Percentiles rank a stretch among this genome's conserved stretches.
Conservation (phyloP, 2,797 vertebrate species). For the Crotalus adamanteus region DNA sequence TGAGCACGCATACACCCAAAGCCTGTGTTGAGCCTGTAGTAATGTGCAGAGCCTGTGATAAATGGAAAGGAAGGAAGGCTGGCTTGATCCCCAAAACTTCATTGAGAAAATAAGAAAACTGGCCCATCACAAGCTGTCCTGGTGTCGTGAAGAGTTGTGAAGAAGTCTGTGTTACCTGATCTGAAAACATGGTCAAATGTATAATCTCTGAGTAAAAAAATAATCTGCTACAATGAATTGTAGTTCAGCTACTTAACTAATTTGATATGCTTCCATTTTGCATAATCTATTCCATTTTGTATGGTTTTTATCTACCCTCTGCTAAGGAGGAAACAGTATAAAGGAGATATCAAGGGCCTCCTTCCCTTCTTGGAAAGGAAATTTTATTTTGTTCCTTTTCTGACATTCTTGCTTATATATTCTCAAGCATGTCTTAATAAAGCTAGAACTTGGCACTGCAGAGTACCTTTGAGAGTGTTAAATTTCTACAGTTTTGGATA, state of each 20-base stretch:
- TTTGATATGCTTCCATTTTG: not conserved
- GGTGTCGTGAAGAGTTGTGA: not conserved
- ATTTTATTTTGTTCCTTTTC: not conserved
- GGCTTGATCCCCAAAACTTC: not conserved
- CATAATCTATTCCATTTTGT: not conserved
- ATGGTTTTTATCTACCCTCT: not conserved
- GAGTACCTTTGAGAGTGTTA: not conserved
- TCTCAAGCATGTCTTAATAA: not conserved
- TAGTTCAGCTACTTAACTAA: not conserved
- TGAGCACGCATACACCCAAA: not conserved
- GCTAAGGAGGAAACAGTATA: not conserved
- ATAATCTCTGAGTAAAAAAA: not conserved
- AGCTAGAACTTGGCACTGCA: not conserved
- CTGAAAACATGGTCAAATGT: not conserved
- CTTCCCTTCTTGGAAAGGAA: no score
- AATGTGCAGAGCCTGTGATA: not conserved
- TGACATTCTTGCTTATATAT: not conserved
- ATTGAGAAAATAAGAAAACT: not conserved
- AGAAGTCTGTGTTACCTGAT: not conserved
- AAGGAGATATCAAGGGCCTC: not conserved
- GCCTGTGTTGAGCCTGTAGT: not conserved
- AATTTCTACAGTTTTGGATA: not conserved
- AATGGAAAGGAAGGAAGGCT: not conserved
- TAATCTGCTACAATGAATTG: not conserved
- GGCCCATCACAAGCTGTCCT: not conserved